These are phyloP conservation scores for Amphiprion ocellaris DNA, from an alignment of 2,113 vertebrate genomes.

Conservation along the genomic window DNA sequence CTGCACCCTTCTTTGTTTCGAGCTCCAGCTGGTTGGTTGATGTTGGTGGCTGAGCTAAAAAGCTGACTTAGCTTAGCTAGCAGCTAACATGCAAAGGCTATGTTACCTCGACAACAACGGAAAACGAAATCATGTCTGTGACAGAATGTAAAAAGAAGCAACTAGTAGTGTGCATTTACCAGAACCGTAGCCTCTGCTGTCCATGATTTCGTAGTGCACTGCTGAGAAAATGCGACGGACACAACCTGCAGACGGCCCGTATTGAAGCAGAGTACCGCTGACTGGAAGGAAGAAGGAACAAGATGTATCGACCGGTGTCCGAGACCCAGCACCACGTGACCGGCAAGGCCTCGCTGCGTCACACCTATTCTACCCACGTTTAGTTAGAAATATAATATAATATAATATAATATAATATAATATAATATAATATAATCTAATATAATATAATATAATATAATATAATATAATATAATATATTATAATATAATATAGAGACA, in stretches of 20 bases:
- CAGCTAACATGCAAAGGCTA: neutral
- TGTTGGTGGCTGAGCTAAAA: neutral
- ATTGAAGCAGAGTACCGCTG: neutral
- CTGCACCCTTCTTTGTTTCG: neutral
- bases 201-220: slow-evolving; percentile 62
- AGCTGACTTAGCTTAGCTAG: slow-evolving; percentile 1
- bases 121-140: neutral
- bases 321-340: slow-evolving; percentile 15
- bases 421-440: too few relatives aligned
- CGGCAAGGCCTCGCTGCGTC: neutral
- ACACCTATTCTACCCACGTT: too few relatives aligned
- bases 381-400: too few relatives aligned
- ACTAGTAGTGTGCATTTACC: slow-evolving; percentile 45
- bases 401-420: too few relatives aligned
- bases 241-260: neutral
- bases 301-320: neutral
- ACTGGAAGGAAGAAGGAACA: neutral
- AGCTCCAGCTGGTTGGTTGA: neutral
- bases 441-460: too few relatives aligned
- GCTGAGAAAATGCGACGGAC: neutral
- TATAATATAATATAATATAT: too few relatives aligned
- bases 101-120: neutral
- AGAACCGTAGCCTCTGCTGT: slow-evolving; percentile 79
- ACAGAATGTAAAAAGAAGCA: neutral
- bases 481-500: too few relatives aligned